A percentile compares a stretch with the other conserved stretches of the same genome.
These are phyloP conservation scores for Hycleus cichorii DNA, from an alignment of 1,140 invertebrate species.

Conservation along the genomic window DNA sequence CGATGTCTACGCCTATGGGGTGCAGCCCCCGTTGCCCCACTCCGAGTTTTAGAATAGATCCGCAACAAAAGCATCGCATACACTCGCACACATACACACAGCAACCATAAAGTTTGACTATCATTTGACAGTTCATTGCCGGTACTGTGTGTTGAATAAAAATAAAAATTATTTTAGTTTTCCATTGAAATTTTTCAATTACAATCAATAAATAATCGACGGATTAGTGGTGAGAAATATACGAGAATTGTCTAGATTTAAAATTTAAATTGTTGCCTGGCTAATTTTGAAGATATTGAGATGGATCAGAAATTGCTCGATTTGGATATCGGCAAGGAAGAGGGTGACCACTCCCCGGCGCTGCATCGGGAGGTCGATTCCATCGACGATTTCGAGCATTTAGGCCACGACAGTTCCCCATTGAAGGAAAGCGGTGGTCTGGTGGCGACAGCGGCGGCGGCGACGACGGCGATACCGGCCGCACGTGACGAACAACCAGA, in stretches of 20 bases:
- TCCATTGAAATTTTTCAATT: not conserved
- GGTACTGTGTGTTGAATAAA: not conserved
- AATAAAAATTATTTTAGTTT: not conserved
- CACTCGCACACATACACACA: not conserved
- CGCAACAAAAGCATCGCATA: no score
- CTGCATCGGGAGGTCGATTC: slow-evolving; percentile 50
- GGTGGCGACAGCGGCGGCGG: slow-evolving; percentile 4
- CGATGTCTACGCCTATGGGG: no score
- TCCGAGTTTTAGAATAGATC: no score
- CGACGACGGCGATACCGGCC: not conserved
- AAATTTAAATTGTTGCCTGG: no score
- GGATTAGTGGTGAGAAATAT: no score
- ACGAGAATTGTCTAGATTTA: no score
- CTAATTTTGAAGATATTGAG: no score
- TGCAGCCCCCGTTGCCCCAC: no score
- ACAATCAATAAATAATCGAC: no score
- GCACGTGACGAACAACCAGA: slow-evolving; percentile 16
- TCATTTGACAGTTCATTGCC: not conserved
- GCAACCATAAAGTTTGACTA: not conserved
- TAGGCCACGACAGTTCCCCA: slow-evolving; percentile 46
- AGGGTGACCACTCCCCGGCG: not conserved
- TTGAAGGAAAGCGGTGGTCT: slow-evolving; percentile 20
- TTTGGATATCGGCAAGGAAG: not conserved
- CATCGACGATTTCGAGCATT: slow-evolving; percentile 63
- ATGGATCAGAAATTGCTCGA: slow-evolving; percentile 5